A percentile compares a stretch with the other conserved stretches of the same genome.
Evolutionary conservation across 2,888 invertebrate species (phyloP).

Genomic region (Sarcophaga variegata): DNA sequence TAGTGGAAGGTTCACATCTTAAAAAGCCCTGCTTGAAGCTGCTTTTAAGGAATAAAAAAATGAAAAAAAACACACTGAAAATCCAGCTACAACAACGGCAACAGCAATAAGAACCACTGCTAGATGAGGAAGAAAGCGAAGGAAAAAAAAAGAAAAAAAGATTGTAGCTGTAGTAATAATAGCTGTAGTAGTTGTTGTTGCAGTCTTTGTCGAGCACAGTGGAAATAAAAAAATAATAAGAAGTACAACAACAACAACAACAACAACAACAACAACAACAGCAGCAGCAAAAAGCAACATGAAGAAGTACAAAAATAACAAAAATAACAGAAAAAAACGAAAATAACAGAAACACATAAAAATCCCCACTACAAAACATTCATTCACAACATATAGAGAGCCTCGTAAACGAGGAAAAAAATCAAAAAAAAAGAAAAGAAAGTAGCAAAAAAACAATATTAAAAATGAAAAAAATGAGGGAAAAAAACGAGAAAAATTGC

Average conservation of each 20-base stretch:
- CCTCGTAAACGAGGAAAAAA: conserved; percentile 60
- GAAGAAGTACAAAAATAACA: conserved; percentile 50
- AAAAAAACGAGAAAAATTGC: neutral
- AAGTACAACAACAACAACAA: conserved; percentile 31
- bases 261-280: neutral
- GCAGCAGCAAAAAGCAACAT: conserved; percentile 51
- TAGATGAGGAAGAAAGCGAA: conserved; percentile 50
- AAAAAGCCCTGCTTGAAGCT: conserved; percentile 72
- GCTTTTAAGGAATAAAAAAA: conserved; percentile 71
- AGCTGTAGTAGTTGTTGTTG: conserved; percentile 47
- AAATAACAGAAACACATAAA: conserved; percentile 59
- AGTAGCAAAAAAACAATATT: conserved; percentile 47
- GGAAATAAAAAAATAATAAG: conserved; percentile 66
- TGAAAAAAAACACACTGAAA: conserved; percentile 74
- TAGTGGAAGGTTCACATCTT: conserved; percentile 73
- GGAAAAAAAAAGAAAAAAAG: conserved; percentile 27
- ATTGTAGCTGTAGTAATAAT: conserved; percentile 59
- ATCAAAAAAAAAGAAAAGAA: neutral
- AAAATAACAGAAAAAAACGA: conserved; percentile 20
- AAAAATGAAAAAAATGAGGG: conserved; percentile 52
- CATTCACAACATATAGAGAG: conserved; percentile 65
- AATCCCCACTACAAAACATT: conserved; percentile 69
- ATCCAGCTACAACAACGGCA: conserved; percentile 65
- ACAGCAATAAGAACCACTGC: conserved; percentile 33
- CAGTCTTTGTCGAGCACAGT: conserved; percentile 51